Base-by-base conservation (phyloP, 1,140 invertebrate species). In the Bacillus rossius region DNA sequence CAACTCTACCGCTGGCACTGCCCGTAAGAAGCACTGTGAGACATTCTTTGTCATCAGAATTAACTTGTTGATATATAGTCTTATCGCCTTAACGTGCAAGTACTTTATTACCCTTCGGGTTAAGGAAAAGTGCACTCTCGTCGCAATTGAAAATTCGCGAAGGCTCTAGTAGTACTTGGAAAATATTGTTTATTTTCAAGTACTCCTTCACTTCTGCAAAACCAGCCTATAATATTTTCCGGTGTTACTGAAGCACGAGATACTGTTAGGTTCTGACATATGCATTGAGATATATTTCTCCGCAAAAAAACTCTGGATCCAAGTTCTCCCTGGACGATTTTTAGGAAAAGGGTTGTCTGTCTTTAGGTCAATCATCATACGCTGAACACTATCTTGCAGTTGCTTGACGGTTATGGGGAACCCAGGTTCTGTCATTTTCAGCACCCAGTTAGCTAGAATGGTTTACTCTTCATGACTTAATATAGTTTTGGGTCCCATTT, bases 111-210 rank as follows among this genome's bases (percentile, higher is more conserved):
- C 54, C 65, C 59, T 71, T 70, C 1, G 69, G 69, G 43, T 38
- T 51, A 8, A 73, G 47, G 49, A 65, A 70, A 62, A 74, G 70
- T 71, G 64, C 69, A 14, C 61, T 65, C 55, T 75, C 73, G 60
- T 76, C 71, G 47, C 61, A 68, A 62, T 74, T 73, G 60, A 68
- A 75, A 13, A 77, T 45, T 60, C 54, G 34, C 64, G 52, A 74
- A 73, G 20, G 66, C 13, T 40, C 38, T 40, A n/a, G 13, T 13
- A 40, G 38, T 13, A 45, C 20, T 8, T 45, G 16, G 16, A 4
- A 45, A 19, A 45, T 5, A 45, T 45, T 5, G 42, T 45, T 45
- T 34, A 4, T 34, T 34, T 34, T 34, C 29, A 45, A 45, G 20
- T 45, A 45, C 20, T 45, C 3, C 20, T 45, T n/a, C 20, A 45